A percentile compares a stretch with the other conserved stretches of the same genome.
phyloP scores from a whole-genome alignment of 2,888 invertebrate genomes.

The Elysia crispata region DNA sequence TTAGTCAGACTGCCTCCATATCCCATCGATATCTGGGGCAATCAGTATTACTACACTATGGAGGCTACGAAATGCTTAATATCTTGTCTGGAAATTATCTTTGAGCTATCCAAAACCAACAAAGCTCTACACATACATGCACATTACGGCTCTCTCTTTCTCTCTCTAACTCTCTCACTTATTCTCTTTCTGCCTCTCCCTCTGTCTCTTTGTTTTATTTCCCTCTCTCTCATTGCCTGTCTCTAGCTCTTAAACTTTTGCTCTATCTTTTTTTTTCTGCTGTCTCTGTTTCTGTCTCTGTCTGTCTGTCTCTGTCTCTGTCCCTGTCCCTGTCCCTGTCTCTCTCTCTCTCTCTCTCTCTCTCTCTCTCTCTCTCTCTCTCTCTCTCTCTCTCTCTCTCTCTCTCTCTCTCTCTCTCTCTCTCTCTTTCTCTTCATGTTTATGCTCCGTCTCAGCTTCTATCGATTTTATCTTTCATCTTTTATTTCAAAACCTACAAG shows the following conservation, averaged over 20 bases:
- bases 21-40: no score
- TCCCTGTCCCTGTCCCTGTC: background rate
- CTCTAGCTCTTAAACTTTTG: background rate
- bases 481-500: no score
- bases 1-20: no score
- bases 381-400: slow-evolving; percentile 12
- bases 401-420: slow-evolving; percentile 18
- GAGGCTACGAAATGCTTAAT: no score
- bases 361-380: slow-evolving; percentile 33
- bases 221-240: background rate
- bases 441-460: background rate
- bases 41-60: no score
- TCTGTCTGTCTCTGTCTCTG: slow-evolving; percentile 15
- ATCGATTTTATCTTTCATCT: background rate
- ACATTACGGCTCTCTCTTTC: background rate
- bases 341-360: slow-evolving; percentile 32
- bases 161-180: slow-evolving; percentile 36
- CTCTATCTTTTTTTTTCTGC: background rate
- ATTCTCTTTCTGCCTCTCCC: slow-evolving; percentile 3
- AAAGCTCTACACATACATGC: background rate
- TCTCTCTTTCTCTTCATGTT: background rate
- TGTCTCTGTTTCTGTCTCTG: background rate
- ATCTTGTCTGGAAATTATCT: no score
- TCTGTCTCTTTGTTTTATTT: background rate
- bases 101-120: no score